A percentile compares a stretch with the other conserved stretches of the same genome.
phyloP scores from a whole-genome alignment of 2,888 invertebrate genomes.

The Spodoptera exigua region DNA sequence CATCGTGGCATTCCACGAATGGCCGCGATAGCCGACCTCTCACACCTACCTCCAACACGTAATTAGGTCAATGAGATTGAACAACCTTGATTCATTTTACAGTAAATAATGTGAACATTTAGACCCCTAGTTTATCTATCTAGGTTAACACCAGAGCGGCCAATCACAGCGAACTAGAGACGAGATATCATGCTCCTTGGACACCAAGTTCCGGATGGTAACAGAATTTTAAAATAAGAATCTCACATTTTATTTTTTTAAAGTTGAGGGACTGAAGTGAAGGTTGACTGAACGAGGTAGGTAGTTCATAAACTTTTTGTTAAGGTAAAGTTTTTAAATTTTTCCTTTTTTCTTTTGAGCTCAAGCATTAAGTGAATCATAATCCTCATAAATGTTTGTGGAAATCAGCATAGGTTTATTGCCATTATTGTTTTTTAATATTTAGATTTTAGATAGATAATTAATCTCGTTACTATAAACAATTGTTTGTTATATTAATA shows the following conservation, averaged over 20 bases:
- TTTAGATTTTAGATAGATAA: no score
- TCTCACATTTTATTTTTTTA: not conserved
- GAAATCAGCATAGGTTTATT: no score
- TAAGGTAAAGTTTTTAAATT: no score
- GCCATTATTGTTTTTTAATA: no score
- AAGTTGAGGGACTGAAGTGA: no score
- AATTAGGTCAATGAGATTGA: slow-evolving; percentile 82
- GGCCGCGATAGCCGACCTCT: slow-evolving; percentile 22
- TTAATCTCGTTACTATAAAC: no score
- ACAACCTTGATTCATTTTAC: slow-evolving; percentile 74
- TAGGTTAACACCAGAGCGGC: slow-evolving; percentile 72
- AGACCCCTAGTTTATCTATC: slow-evolving; percentile 79
- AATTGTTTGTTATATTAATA: no score
- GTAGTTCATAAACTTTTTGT: no score
- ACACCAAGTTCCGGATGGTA: slow-evolving; percentile 54
- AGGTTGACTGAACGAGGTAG: no score
- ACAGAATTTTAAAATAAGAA: slow-evolving; percentile 18
- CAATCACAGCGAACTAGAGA: slow-evolving; percentile 40
- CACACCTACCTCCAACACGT: slow-evolving; percentile 36
- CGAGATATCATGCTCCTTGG: slow-evolving; percentile 26
- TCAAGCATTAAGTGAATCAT: no score
- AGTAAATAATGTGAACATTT: slow-evolving; percentile 65
- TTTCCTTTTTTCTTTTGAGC: no score
- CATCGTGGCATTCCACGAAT: slow-evolving; percentile 3
- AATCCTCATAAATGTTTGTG: no score